phyloP scores from a whole-genome alignment of 2,113 vertebrate genomes.

The Labeo rohita region DNA sequence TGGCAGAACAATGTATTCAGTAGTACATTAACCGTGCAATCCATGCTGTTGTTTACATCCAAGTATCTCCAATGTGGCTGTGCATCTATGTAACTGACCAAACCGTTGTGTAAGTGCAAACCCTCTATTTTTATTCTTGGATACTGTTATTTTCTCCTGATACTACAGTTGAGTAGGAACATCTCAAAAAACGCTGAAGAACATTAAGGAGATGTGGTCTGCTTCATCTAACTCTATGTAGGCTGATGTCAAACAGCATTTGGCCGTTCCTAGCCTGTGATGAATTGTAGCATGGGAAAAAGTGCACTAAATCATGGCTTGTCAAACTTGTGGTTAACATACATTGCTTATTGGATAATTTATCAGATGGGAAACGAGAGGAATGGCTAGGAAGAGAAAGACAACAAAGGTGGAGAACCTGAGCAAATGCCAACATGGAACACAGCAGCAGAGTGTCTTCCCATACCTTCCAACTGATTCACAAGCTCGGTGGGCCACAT shows the following conservation, averaged over 20 bases:
- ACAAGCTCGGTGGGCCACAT: neutral
- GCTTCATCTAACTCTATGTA: neutral
- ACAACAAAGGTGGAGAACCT: neutral
- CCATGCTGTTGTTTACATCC: no score
- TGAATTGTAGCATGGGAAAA: constrained; percentile 29
- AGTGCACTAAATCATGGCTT: neutral
- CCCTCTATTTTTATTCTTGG: neutral
- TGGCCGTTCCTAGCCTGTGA: neutral
- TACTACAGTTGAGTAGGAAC: neutral
- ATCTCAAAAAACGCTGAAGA: neutral
- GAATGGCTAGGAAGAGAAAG: constrained; percentile 1
- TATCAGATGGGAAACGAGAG: neutral
- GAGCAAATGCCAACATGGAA: neutral
- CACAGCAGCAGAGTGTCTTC: constrained; percentile 11
- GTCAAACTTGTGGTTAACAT: neutral
- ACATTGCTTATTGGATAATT: neutral
- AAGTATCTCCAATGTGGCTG: no score
- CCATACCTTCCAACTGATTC: constrained; percentile 17
- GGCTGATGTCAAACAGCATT: constrained; percentile 14
- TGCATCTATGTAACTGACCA: no score
- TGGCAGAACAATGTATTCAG: no score
- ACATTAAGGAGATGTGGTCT: neutral
- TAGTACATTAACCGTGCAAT: no score
- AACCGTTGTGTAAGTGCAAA: no score
- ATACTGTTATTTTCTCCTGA: neutral